These are phyloP conservation scores for Leptinotarsa peninsularis DNA, from an alignment of 2,888 invertebrate species.

Conservation along the genomic window DNA sequence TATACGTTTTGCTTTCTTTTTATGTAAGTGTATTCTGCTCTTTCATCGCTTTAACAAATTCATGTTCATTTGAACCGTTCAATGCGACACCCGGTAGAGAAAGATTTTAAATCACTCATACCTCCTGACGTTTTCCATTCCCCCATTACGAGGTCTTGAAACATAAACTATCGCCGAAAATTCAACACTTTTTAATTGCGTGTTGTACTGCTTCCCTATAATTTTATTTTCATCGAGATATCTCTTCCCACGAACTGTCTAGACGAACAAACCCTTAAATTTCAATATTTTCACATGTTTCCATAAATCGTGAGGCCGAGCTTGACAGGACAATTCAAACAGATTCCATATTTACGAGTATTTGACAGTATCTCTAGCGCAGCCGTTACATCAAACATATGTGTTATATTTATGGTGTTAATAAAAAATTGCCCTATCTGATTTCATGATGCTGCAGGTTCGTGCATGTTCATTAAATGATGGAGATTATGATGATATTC, in stretches of 20 bases:
- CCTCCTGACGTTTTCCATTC: background rate
- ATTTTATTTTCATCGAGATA: constrained; percentile 1
- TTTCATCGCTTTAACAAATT: no score
- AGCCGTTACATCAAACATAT: constrained; percentile 42
- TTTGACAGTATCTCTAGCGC: constrained; percentile 16
- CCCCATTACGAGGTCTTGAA: background rate
- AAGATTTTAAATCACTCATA: background rate
- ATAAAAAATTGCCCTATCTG: constrained; percentile 38
- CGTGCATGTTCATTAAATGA: constrained; percentile 21
- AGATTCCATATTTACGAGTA: constrained; percentile 32
- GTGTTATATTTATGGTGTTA: constrained; percentile 37
- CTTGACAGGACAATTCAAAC: constrained; percentile 41
- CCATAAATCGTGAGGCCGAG: constrained; percentile 42
- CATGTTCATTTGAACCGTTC: no score
- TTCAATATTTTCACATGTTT: constrained; percentile 46
- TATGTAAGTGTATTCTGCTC: no score
- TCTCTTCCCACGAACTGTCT: constrained; percentile 26
- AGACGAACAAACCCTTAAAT: constrained; percentile 41
- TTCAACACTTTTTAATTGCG: constrained; percentile 11
- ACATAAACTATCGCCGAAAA: background rate
- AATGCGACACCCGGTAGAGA: no score
- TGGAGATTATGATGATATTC: background rate
- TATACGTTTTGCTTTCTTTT: no score
- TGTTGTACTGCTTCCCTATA: constrained; percentile 14
- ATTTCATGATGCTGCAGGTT: constrained; percentile 37